A percentile compares a stretch with the other conserved stretches of the same genome.
Evolutionary conservation across 35 echinoderm and acorn worm species (phyloP).

Genomic region (Apostichopus parvimensis): DNA sequence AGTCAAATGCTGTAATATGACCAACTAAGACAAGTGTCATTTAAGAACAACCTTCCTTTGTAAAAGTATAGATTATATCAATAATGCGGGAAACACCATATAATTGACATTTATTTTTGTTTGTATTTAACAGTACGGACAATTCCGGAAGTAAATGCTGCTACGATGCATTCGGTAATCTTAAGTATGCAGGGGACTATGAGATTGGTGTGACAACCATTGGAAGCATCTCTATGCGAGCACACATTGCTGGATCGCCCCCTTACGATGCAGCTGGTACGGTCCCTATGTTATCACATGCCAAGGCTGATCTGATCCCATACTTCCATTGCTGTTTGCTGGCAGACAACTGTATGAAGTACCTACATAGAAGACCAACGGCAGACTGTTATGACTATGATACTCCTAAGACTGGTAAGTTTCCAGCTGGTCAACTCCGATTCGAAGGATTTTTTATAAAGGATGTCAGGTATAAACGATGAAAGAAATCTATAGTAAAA

Average conservation of each 20-base stretch:
- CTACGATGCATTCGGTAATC: slow-evolving; percentile 52
- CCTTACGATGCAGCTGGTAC: slow-evolving; percentile 42
- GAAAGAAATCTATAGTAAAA: too few relatives aligned
- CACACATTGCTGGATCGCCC: slow-evolving; percentile 54
- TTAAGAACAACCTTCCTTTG: too few relatives aligned
- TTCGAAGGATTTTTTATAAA: too few relatives aligned
- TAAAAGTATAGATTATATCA: too few relatives aligned
- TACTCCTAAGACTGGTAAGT: slow-evolving; percentile 57
- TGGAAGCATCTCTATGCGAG: slow-evolving; percentile 52
- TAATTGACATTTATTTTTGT: too few relatives aligned
- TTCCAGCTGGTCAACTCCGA: too few relatives aligned
- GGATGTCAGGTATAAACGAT: too few relatives aligned
- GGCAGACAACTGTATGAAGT: slow-evolving; percentile 42
- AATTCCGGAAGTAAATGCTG: slow-evolving; percentile 64
- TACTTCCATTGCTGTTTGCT: slow-evolving; percentile 59
- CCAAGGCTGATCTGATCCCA: slow-evolving; percentile 42
- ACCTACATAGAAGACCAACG: slow-evolving; percentile 56
- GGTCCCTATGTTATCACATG: slow-evolving; percentile 62
- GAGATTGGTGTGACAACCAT: not conserved
- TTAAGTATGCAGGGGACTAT: slow-evolving; percentile 63
- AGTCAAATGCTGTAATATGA: too few relatives aligned
- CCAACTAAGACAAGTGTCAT: too few relatives aligned
- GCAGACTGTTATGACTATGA: slow-evolving; percentile 61
- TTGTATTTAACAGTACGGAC: not conserved
- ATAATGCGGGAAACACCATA: too few relatives aligned